Evolutionary conservation across 2,113 vertebrate genomes (phyloP).

Genomic region (Dromiciops gliroides): DNA sequence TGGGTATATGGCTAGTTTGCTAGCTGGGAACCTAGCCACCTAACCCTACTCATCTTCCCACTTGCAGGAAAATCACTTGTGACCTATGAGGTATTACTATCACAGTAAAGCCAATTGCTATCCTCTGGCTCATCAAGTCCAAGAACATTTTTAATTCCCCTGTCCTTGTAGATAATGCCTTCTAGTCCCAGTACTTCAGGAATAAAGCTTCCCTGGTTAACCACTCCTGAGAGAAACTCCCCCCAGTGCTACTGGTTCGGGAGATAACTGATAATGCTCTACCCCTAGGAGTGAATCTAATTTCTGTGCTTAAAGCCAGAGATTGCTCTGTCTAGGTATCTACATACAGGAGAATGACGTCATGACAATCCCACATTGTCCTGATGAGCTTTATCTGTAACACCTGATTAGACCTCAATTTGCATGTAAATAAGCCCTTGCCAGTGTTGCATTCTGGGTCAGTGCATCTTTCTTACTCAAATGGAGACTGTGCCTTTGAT

Average conservation of each 20-base stretch:
- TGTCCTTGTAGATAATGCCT: slow-evolving; percentile 28
- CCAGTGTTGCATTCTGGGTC: slow-evolving; percentile 5
- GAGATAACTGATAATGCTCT: not conserved
- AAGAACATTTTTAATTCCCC: slow-evolving; percentile 13
- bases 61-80: not conserved
- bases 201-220: not conserved
- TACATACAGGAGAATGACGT: not conserved
- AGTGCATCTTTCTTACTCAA: not conserved
- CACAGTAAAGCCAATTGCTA: not conserved
- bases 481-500: not conserved
- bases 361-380: slow-evolving; percentile 10
- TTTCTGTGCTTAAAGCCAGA: not conserved
- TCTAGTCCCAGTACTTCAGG: slow-evolving; percentile 34
- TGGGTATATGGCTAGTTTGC: not conserved
- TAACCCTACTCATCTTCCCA: not conserved
- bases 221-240: not conserved
- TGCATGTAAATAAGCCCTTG: slow-evolving; percentile 62
- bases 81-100: not conserved
- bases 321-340: not conserved
- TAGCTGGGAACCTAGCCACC: not conserved
- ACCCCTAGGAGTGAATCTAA: not conserved
- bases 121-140: not conserved
- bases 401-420: slow-evolving; percentile 39
- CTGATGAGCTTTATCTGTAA: not conserved
- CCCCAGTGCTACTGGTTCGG: fast-evolving